These are phyloP conservation scores for Drosophila mojavensis DNA, from an alignment of 1,140 invertebrate genomes.

Conservation along the genomic window DNA sequence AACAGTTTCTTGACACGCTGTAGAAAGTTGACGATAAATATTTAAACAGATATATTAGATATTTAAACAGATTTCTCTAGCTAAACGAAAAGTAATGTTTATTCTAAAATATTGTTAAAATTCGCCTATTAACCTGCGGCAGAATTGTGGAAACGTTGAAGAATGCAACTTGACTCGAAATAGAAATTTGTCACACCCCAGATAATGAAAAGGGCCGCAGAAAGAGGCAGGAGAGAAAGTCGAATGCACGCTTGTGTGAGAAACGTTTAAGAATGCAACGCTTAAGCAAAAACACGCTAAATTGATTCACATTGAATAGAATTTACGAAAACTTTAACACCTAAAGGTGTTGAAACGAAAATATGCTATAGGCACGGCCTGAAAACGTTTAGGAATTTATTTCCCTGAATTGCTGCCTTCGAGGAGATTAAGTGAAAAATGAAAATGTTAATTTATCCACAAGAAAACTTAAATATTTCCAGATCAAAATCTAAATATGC, in stretches of 20 bases:
- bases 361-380: too few species aligned
- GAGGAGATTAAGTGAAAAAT: background rate
- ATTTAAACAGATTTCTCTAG: slow-evolving; percentile 9
- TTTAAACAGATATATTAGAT: slow-evolving; percentile 21
- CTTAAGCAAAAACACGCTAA: background rate
- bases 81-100: background rate
- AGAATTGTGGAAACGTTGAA: slow-evolving; percentile 5
- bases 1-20: slow-evolving; percentile 9
- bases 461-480: too few species aligned
- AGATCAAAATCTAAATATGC: too few species aligned
- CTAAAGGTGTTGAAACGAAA: too few species aligned
- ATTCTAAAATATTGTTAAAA: too few species aligned
- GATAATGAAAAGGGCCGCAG: background rate
- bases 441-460: too few species aligned
- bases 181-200: background rate
- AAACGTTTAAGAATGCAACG: slow-evolving; percentile 11
- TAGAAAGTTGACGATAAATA: slow-evolving; percentile 1
- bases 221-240: background rate
- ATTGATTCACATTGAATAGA: background rate
- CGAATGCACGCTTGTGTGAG: background rate
- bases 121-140: too few species aligned
- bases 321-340: background rate
- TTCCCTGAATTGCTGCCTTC: background rate
- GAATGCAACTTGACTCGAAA: background rate
- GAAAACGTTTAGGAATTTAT: background rate